Base-by-base conservation (phyloP, 2,113 vertebrate genomes). In the Toxotes chatareus region DNA sequence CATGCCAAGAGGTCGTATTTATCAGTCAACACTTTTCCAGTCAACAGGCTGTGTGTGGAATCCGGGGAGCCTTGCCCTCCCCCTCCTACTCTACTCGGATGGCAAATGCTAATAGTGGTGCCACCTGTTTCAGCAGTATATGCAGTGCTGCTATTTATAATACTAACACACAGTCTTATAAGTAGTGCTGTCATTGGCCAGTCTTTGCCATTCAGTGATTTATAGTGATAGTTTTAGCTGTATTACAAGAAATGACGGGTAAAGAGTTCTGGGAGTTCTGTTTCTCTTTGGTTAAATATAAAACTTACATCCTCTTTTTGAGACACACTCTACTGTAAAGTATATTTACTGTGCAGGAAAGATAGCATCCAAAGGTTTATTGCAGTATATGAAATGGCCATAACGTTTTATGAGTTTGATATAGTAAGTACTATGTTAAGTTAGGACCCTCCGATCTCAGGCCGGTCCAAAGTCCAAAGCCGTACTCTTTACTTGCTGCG, bases 71-170 rank as follows among this genome's bases (percentile, higher is more conserved):
- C 86, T 76, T 86, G 85, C 86, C 79, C 87, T 1, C 27, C 27
- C 49, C 82, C 53, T 62, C 63, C 72, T 23, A 63, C 65, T 84
- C 67, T 31, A 64, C 89, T 92, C 57, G 0, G 79, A 88, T 89
- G 74, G 79, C 79, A 79, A 80, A 86, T 76, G 80, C 44, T 91
- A 83, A 86, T 86, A 67, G 71, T 40, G 47, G 42, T 69, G 73
- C 86, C 92, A 91, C 93, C 93, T 92, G 92, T 93, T 93, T 84
- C 74, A 73, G 61, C 69, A 60, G n/a, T 27, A 64, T 68, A 80
- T 16, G 16, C 46, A 46, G 1, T 14, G 12, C 66, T 64, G 68
- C 91, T 93, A 89, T 94, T 90, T 92, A 91, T 92, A 89, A 68
- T 16, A 36, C 77, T 65, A 27, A 27, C 64, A 10, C 68, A 47